Base-by-base conservation (phyloP, 2,113 vertebrate genomes). In the Pseudorhombus dupliciocellatus region DNA sequence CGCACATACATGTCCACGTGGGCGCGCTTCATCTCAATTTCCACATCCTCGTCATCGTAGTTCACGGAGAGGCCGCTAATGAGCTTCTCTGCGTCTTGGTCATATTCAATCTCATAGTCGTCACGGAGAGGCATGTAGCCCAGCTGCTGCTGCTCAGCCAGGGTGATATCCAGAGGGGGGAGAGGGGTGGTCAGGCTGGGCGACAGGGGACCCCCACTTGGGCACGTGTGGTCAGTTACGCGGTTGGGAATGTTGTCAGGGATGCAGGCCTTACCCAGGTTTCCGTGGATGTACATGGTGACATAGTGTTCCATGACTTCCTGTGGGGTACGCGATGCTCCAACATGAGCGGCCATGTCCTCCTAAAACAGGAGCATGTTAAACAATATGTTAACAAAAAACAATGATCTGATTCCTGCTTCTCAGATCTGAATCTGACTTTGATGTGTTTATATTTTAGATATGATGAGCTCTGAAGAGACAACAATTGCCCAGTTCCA, bases 241-340 rank as follows among this genome's bases (percentile, higher is more conserved):
- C 98, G 94, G 92, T 99, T 99, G 0, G 97, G 97, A 75, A 99
- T 99, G 1, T 81, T 95, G 93, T 98, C 98, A 0, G 97, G 96
- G 88, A 99, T 99, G 90, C 98, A 99, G 79, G 97, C 98, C 54
- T 97, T 98, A 0, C 98, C 98, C 73, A 99, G 93, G 93, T 99
- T 99, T 4, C 98, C 98, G 0, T 99, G 97, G 86, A 99, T 97
- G 34, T 99, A 99, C 97, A 98, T 98, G 93, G 94, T 98, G 71
- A 99, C 96, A 0, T 99, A 99, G 81, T 99, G 98, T 1, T 99
- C 97, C 97, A 98, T 99, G 70, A 98, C 97, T 75, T 99, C 98
- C 89, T 97, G 96, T 0, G 97, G 97, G 0, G 95, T 96, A 12
- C 97, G 93, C 0, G 96, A 95, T 0, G 96, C 95, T 16, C 97